Conservation (phyloP, 92 coral and sea anemone species). For the Muricea muricata region DNA sequence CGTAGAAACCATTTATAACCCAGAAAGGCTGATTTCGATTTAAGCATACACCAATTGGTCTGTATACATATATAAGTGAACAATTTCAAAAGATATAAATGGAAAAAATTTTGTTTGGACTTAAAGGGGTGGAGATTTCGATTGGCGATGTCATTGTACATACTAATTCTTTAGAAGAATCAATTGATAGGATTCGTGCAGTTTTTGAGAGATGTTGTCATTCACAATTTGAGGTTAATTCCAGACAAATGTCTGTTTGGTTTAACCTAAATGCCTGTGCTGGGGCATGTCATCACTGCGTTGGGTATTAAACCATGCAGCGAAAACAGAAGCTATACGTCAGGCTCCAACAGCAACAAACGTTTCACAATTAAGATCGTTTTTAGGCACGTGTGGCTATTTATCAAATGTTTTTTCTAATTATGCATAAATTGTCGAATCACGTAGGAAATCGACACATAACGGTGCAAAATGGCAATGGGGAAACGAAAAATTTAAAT, state of each 20-base stretch:
- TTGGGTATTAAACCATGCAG: too few species aligned
- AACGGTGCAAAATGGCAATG: too few species aligned
- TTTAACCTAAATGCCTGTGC: too few species aligned
- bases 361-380: too few species aligned
- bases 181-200: neutral
- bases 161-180: constrained; percentile 7
- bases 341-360: too few species aligned
- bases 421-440: too few species aligned
- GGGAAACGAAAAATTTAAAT: too few species aligned
- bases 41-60: constrained; percentile 50
- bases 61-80: constrained; percentile 52
- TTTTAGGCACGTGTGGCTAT: too few species aligned
- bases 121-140: constrained; percentile 34
- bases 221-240: neutral
- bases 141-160: constrained; percentile 48
- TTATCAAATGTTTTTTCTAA: too few species aligned
- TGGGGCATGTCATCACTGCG: too few species aligned
- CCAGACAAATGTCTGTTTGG: neutral
- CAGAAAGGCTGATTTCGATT: constrained; percentile 9
- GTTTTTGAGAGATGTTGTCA: constrained; percentile 35
- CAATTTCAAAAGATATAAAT: constrained; percentile 58
- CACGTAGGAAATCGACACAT: too few species aligned
- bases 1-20: neutral
- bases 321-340: too few species aligned
- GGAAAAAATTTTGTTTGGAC: constrained; percentile 50